Evolutionary conservation across 2,113 vertebrate species (phyloP).

Genomic region (Talpa occidentalis): DNA sequence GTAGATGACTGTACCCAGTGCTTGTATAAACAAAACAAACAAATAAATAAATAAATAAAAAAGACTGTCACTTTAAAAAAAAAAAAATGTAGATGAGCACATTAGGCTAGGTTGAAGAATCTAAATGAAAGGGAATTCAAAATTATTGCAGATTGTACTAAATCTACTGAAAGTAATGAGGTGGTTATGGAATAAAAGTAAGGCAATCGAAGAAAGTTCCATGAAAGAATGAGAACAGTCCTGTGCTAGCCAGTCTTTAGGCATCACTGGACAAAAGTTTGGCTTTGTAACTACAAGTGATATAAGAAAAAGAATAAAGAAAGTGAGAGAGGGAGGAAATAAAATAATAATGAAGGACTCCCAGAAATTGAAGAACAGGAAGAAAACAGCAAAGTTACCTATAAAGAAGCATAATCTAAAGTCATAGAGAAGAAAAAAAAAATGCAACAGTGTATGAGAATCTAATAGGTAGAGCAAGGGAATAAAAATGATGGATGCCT

Average conservation of each 20-base stretch:
- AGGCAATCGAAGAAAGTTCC: not conserved
- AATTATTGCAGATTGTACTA: no score
- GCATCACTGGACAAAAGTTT: not conserved
- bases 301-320: not conserved
- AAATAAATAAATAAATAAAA: no score
- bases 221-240: not conserved
- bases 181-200: not conserved
- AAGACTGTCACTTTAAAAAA: no score
- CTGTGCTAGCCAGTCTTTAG: not conserved
- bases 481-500: not conserved
- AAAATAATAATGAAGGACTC: not conserved
- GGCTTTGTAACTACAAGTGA: not conserved
- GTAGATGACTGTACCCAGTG: no score
- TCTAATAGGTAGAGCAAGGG: not conserved
- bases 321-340: not conserved
- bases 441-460: not conserved
- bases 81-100: not conserved
- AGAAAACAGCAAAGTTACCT: not conserved
- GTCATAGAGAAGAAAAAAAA: not conserved
- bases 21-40: no score
- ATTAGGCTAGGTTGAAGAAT: not conserved
- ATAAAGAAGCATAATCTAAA: not conserved
- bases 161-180: not conserved
- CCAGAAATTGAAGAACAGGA: not conserved
- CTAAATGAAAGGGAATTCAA: not conserved